Evolutionary conservation across 1,140 invertebrate genomes (phyloP).

Genomic region (Drosophila ambigua): DNA sequence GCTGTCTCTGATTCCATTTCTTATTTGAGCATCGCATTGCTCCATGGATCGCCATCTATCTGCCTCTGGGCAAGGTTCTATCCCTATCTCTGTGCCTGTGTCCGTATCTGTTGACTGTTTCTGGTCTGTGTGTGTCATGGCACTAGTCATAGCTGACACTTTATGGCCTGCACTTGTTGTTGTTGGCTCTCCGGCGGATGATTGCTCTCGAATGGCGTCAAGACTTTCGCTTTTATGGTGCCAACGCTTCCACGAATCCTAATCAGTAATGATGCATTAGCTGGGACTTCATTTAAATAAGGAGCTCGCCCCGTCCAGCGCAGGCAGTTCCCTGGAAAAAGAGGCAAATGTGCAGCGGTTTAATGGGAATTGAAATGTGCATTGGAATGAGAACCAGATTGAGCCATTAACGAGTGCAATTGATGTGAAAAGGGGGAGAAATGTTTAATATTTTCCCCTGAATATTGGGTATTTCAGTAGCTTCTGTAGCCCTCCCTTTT

Average conservation of each 20-base stretch:
- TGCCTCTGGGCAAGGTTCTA: constrained; percentile 16
- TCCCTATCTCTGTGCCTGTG: constrained; percentile 25
- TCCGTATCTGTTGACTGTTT: constrained; percentile 25
- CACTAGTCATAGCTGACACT: constrained; percentile 78
- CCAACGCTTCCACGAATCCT: constrained; percentile 70
- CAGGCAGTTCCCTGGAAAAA: constrained; percentile 31
- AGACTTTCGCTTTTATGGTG: constrained; percentile 80
- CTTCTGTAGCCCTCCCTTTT: background rate
- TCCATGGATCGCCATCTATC: constrained; percentile 17
- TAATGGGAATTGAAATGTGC: constrained; percentile 31
- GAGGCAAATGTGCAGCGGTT: constrained; percentile 3
- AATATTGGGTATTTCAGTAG: constrained; percentile 3
- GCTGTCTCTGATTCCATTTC: constrained; percentile 48
- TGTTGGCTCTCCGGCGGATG: constrained; percentile 20
- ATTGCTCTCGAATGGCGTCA: constrained; percentile 78
- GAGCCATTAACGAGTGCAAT: constrained; percentile 21
- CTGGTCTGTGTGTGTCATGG: constrained; percentile 60
- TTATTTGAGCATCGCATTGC: constrained; percentile 54
- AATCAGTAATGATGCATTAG: constrained; percentile 60
- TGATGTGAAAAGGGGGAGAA: constrained; percentile 14
- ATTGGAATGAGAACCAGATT: constrained; percentile 6
- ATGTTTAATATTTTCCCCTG: background rate
- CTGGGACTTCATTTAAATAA: constrained; percentile 53
- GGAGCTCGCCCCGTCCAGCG: constrained; percentile 26
- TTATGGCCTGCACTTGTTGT: constrained; percentile 35